These are phyloP conservation scores for Drosophila serrata DNA, from an alignment of 1,140 invertebrate species.

Conservation along the genomic window DNA sequence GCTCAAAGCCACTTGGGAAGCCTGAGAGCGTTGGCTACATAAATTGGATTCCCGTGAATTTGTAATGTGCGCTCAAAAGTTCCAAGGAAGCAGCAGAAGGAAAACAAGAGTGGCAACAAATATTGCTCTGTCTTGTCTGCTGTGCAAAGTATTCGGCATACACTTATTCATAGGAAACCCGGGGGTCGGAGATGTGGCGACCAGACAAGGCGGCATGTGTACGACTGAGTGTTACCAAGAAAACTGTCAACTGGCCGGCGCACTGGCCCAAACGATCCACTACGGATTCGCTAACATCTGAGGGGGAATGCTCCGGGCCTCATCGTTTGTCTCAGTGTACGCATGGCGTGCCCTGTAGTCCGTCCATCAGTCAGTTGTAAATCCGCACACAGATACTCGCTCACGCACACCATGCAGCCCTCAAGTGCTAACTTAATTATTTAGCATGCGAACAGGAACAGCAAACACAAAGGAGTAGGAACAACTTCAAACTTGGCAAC, in stretches of 20 bases:
- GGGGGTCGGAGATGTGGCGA: constrained; percentile 35
- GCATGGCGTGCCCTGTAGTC: constrained; percentile 9
- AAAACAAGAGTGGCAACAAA: constrained; percentile 55
- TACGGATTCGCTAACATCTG: background rate
- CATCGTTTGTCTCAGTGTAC: constrained; percentile 7
- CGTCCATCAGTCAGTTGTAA: constrained; percentile 67
- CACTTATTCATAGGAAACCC: constrained; percentile 64
- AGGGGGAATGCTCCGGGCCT: background rate
- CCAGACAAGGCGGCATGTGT: constrained; percentile 57
- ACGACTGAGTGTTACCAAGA: constrained; percentile 62
- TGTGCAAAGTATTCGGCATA: constrained; percentile 41
- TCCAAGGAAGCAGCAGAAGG: constrained; percentile 56
- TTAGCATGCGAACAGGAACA: constrained; percentile 71
- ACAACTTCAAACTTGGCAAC: constrained; percentile 71
- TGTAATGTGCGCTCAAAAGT: constrained; percentile 80
- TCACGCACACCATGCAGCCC: constrained; percentile 44
- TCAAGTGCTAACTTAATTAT: constrained; percentile 84
- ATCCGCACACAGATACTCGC: constrained; percentile 54
- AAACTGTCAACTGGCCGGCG: constrained; percentile 65
- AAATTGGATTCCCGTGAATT: constrained; percentile 81
- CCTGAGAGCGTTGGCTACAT: constrained; percentile 50
- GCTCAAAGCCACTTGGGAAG: constrained; percentile 40
- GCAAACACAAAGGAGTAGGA: constrained; percentile 52
- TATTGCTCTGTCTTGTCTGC: constrained; percentile 51
- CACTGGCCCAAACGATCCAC: constrained; percentile 10